These are phyloP conservation scores for Mungos mungo DNA, from an alignment of 2,113 vertebrate genomes.

Conservation along the genomic window DNA sequence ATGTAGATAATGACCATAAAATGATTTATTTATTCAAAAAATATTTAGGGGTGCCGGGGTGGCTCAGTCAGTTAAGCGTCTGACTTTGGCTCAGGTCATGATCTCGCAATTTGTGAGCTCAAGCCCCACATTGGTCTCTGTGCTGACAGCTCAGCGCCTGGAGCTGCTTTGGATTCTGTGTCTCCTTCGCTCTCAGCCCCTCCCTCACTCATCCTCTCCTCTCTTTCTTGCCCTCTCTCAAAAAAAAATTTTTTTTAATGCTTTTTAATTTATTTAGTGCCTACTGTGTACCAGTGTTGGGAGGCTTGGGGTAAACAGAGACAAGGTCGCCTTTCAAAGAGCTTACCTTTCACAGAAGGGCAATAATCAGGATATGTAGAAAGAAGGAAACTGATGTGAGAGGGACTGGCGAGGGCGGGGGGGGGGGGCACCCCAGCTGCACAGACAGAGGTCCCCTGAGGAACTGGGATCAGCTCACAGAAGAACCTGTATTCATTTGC, in stretches of 20 bases:
- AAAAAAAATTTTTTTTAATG: too few relatives aligned
- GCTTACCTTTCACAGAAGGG: neutral
- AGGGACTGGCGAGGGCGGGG: too few relatives aligned
- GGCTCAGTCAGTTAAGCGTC: too few relatives aligned
- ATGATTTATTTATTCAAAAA: neutral
- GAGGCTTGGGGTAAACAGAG: neutral
- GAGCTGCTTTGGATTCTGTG: too few relatives aligned
- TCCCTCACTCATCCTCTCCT: too few relatives aligned
- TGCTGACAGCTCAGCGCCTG: too few relatives aligned
- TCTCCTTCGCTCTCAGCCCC: too few relatives aligned
- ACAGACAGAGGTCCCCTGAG: neutral
- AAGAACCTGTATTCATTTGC: rapidly evolving
- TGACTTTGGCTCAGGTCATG: too few relatives aligned
- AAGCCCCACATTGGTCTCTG: too few relatives aligned
- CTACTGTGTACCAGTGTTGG: neutral
- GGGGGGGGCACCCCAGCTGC: too few relatives aligned
- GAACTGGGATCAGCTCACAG: rapidly evolving
- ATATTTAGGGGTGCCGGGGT: neutral
- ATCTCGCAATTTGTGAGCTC: too few relatives aligned
- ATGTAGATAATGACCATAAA: neutral
- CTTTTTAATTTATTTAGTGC: neutral
- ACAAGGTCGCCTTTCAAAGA: neutral
- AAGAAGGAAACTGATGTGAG: neutral
- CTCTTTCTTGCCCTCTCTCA: too few relatives aligned
- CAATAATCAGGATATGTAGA: neutral